Percentiles rank a stretch among this genome's conserved stretches.
These are phyloP conservation scores for Silurus asotus DNA, from an alignment of 2,113 vertebrate species.

Conservation along the genomic window DNA sequence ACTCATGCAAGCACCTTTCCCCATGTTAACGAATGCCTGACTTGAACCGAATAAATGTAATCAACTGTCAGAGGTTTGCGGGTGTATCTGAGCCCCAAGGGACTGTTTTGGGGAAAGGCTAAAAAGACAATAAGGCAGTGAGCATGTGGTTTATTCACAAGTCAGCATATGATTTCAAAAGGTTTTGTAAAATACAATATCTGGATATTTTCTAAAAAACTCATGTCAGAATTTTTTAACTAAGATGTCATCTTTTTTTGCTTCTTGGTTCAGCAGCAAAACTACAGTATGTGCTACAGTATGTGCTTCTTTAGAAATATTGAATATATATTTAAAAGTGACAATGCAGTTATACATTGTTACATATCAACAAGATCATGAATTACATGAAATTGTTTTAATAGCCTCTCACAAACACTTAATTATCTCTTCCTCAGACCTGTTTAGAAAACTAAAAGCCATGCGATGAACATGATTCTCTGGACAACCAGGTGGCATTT, in stretches of 20 bases:
- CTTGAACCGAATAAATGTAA: conserved; percentile 38
- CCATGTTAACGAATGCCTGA: conserved; percentile 41
- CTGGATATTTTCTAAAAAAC: background rate
- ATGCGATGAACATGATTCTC: background rate
- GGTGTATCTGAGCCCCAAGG: conserved; percentile 17
- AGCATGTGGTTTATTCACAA: conserved; percentile 4
- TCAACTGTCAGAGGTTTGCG: conserved; percentile 47
- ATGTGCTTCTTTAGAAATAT: background rate
- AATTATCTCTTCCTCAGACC: background rate
- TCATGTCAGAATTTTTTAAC: background rate
- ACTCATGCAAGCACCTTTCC: conserved; percentile 4
- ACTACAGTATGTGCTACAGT: background rate
- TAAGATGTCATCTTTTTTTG: background rate
- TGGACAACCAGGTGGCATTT: background rate
- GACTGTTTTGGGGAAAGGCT: conserved; percentile 32
- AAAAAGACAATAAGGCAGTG: conserved; percentile 8
- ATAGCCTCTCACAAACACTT: background rate
- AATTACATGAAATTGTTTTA: background rate
- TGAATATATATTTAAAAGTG: background rate
- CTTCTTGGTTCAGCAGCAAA: background rate
- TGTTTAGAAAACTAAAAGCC: background rate
- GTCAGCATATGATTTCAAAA: background rate
- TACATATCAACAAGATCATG: background rate
- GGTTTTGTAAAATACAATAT: background rate
- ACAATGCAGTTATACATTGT: background rate